Evolutionary conservation across 1,140 invertebrate species (phyloP).

Genomic region (Calliphora vicina): DNA sequence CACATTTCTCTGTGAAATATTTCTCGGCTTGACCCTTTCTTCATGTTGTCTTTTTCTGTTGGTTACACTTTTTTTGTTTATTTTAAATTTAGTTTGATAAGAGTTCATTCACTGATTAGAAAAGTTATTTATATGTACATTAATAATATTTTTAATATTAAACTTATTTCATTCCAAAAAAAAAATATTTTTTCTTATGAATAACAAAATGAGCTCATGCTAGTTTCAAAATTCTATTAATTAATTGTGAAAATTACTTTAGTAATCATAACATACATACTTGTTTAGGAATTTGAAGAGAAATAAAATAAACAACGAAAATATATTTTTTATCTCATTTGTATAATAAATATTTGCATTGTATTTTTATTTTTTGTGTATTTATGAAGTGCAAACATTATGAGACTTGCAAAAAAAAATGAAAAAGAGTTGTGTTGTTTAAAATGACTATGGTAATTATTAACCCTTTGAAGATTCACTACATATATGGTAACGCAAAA

Average conservation of each 20-base stretch:
- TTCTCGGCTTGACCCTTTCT: background rate
- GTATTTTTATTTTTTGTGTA: background rate
- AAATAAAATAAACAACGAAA: conserved; percentile 17
- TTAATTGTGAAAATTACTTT: conserved; percentile 20
- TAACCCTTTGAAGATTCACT: background rate
- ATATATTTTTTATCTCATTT: conserved; percentile 20
- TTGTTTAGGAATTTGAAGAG: background rate
- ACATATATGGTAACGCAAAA: background rate
- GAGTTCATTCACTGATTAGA: conserved; percentile 33
- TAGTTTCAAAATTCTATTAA: background rate
- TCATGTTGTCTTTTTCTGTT: background rate
- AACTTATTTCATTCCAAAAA: background rate
- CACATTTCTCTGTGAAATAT: background rate
- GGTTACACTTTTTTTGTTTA: background rate
- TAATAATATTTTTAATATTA: background rate
- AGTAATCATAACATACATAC: conserved; percentile 5
- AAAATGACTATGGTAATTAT: background rate
- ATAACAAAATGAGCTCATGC: conserved; percentile 13
- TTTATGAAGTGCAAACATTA: background rate
- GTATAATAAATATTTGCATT: conserved; percentile 25
- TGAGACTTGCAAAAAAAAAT: background rate
- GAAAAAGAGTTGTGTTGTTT: background rate
- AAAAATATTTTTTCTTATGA: background rate
- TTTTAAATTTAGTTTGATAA: conserved; percentile 18
- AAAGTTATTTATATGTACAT: background rate